Evolutionary conservation across 2,888 invertebrate species (phyloP).

Genomic region (Polydrusus cervinus): DNA sequence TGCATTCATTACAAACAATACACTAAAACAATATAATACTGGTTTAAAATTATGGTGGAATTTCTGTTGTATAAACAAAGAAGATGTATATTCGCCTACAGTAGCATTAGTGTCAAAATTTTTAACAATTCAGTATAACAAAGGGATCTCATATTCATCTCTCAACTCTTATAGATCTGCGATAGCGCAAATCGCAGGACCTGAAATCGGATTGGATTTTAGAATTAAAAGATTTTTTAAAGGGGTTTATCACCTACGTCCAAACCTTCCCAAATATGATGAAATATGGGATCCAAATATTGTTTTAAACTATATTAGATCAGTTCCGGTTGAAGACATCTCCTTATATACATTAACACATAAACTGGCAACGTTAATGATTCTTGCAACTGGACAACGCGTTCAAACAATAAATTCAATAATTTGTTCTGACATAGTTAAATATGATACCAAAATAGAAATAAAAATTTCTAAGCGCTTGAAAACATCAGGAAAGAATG

Average conservation of each 20-base stretch:
- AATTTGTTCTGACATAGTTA: slow-evolving; percentile 35
- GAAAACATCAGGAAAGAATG: slow-evolving; percentile 51
- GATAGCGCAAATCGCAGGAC: slow-evolving; percentile 1
- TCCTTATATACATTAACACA: slow-evolving; percentile 5
- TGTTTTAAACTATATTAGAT: slow-evolving; percentile 52
- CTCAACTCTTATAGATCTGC: slow-evolving; percentile 18
- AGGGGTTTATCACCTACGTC: slow-evolving; percentile 49
- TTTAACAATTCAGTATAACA: slow-evolving; percentile 1
- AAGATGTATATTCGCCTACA: not conserved
- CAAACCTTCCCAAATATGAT: slow-evolving; percentile 53
- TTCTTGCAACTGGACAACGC: slow-evolving; percentile 57
- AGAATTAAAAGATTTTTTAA: slow-evolving; percentile 31
- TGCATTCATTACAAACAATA: slow-evolving; percentile 56
- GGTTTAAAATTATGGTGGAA: slow-evolving; percentile 58
- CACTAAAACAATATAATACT: slow-evolving; percentile 58
- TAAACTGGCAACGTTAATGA: slow-evolving; percentile 57
- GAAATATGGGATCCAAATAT: slow-evolving; percentile 55
- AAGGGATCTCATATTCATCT: slow-evolving; percentile 23
- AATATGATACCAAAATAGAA: slow-evolving; percentile 22
- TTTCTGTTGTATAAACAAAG: slow-evolving; percentile 50
- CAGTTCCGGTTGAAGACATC: slow-evolving; percentile 37
- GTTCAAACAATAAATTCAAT: slow-evolving; percentile 57
- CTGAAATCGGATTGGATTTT: not conserved
- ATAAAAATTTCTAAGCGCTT: slow-evolving; percentile 56
- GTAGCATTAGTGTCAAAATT: not conserved